phyloP scores from a whole-genome alignment of 2,113 vertebrate species.

The Todiramphus saurophagus region DNA sequence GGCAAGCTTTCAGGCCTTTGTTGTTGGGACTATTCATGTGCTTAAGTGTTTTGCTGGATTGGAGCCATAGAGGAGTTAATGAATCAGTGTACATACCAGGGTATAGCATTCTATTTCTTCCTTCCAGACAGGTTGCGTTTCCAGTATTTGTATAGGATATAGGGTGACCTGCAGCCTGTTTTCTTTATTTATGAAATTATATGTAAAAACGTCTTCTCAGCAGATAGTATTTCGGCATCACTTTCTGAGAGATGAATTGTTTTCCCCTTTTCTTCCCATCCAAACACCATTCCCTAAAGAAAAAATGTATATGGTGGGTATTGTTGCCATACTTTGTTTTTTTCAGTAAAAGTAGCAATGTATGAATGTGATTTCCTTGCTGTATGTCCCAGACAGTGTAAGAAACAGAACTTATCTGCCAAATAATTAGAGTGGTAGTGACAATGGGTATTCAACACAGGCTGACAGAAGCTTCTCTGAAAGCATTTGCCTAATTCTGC shows the following conservation, averaged over 20 bases:
- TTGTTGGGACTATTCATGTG: conserved; percentile 59
- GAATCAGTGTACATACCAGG: conserved; percentile 56
- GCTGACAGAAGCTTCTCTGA: neutral
- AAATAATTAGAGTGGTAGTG: neutral
- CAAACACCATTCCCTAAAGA: neutral
- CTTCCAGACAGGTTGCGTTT: conserved; percentile 38
- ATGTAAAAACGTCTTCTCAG: neutral
- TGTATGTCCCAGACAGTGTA: neutral
- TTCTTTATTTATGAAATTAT: neutral
- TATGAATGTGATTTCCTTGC: neutral
- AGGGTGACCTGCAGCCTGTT: neutral
- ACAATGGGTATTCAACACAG: neutral
- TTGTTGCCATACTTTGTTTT: neutral
- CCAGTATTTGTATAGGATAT: neutral
- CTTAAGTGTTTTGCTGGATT: conserved; percentile 68
- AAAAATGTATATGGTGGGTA: neutral
- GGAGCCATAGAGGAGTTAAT: conserved; percentile 59
- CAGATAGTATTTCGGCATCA: neutral
- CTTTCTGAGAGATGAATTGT: neutral
- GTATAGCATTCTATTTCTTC: conserved; percentile 39
- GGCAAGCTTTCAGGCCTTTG: conserved; percentile 62
- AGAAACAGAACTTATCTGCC: neutral
- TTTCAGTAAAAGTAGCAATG: neutral
- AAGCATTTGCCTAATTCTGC: neutral
- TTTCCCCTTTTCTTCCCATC: neutral